Evolutionary conservation across 2,888 invertebrate genomes (phyloP).

Genomic region (Ophion costatus): DNA sequence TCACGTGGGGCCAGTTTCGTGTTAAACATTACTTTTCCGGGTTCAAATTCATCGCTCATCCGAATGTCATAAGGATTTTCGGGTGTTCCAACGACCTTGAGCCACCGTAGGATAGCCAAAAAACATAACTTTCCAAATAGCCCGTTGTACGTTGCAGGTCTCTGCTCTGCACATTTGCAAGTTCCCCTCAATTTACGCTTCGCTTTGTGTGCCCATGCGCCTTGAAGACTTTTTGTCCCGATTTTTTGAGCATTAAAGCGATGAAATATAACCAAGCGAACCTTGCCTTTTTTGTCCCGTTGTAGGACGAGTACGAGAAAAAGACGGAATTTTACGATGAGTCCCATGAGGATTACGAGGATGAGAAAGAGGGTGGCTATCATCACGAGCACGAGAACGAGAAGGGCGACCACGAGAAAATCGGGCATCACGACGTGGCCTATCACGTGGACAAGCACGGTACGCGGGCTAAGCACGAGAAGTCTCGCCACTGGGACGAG

Average conservation of each 20-base stretch:
- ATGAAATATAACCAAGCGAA: neutral
- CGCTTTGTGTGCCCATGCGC: too few relatives aligned
- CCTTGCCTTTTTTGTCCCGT: neutral
- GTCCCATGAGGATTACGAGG: slow-evolving; percentile 88
- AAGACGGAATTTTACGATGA: slow-evolving; percentile 91
- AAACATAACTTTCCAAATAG: too few relatives aligned
- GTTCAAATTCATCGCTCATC: too few relatives aligned
- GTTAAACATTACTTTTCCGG: too few relatives aligned
- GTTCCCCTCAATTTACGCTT: too few relatives aligned
- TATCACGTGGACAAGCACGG: slow-evolving; percentile 85
- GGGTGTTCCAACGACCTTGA: too few relatives aligned
- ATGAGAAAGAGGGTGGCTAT: slow-evolving; percentile 88
- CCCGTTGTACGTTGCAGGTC: too few relatives aligned
- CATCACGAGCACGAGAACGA: slow-evolving; percentile 85
- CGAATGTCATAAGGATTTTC: too few relatives aligned
- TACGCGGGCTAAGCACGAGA: slow-evolving; percentile 85
- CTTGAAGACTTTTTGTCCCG: neutral
- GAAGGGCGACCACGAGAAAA: slow-evolving; percentile 87
- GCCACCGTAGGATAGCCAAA: too few relatives aligned
- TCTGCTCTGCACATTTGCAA: too few relatives aligned
- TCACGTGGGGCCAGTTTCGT: too few relatives aligned
- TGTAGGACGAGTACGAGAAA: slow-evolving; percentile 89
- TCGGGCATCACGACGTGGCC: slow-evolving; percentile 84
- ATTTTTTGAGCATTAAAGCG: neutral
- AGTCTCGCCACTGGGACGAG: slow-evolving; percentile 85